Percentiles rank a stretch among this genome's conserved stretches.
These are phyloP conservation scores for Aplochiton taeniatus DNA, from an alignment of 2,797 vertebrate genomes.

Conservation along the genomic window DNA sequence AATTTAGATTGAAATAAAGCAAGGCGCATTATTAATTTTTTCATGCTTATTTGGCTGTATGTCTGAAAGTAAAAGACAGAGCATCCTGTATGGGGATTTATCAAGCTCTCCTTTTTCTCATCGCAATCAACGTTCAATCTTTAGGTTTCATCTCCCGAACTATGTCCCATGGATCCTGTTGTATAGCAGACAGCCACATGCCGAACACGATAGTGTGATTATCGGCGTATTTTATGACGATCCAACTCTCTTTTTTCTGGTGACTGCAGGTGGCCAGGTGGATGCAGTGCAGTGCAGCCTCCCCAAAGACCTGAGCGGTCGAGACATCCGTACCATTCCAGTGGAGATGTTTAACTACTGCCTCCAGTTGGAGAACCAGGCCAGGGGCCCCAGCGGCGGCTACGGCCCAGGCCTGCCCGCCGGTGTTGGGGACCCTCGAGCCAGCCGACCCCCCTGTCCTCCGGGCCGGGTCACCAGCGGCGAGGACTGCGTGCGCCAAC, in stretches of 20 bases:
- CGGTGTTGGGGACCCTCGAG: constrained; percentile 54
- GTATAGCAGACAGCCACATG: too few relatives aligned
- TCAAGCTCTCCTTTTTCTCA: too few relatives aligned
- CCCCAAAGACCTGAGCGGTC: constrained; percentile 86
- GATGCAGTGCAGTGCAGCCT: constrained; percentile 87
- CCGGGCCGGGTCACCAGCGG: constrained; percentile 43
- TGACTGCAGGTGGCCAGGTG: constrained; percentile 77
- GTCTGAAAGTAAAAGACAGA: too few relatives aligned
- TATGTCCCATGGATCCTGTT: too few relatives aligned
- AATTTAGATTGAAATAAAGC: too few relatives aligned
- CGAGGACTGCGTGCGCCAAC: constrained; percentile 87
- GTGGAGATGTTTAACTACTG: constrained; percentile 96
- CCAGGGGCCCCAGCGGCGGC: constrained; percentile 55
- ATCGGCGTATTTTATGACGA: background rate
- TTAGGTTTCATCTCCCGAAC: too few relatives aligned
- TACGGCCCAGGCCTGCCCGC: constrained; percentile 37
- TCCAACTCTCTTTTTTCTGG: constrained; percentile 1
- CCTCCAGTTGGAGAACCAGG: constrained; percentile 77
- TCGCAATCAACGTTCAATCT: too few relatives aligned
- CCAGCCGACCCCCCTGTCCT: constrained; percentile 42
- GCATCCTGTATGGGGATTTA: too few relatives aligned
- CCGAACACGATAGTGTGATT: too few relatives aligned
- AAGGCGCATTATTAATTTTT: too few relatives aligned
- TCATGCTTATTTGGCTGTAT: too few relatives aligned
- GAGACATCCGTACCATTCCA: constrained; percentile 90